Base-by-base conservation (phyloP, 2,113 vertebrate species). In the Myotis davidii region DNA sequence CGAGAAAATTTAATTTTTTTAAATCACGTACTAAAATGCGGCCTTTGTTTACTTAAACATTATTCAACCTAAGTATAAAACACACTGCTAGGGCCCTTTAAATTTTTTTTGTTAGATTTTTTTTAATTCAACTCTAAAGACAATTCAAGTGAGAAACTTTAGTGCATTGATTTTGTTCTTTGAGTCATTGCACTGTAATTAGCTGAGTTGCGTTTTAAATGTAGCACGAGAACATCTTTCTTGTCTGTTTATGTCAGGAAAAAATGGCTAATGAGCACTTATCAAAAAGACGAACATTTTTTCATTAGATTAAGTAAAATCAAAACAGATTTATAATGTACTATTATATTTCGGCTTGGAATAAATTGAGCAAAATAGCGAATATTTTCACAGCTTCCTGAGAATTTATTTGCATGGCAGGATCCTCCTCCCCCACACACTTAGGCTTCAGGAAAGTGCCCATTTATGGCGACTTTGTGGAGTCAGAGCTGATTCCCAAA, bases 161-260 rank as follows among this genome's bases (percentile, higher is more conserved):
- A 91, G 81, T 39, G 78, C 65, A 72, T 96, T 93, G 95, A 92
- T 96, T 98, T 98, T 98, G 88, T 97, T 65, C 97, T 97, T 97
- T 98, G 98, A 98, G 88, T 97, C 94, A 95, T 92, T 98, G 98
- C 97, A 96, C 97, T 98, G 97, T 98, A 97, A 98, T 98, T 98
- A 98, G 97, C 96, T 95, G 89, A 97, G 89, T 85, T 94, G 96
- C 94, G 77, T 97, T 97, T 97, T 98, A 97, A 98, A 97, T 95
- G 94, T 95, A 92, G 88, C 88, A 67, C 69, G 70, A 97, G 90
- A 96, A 96, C 96, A 95, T 97, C 97, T 97, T 97, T 96, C 97
- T 98, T 98, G 98, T 98, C 98, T 98, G 97, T 98, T 98, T 98
- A 96, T 98, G 98, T 98, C 98, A 98, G 98, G 97, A 97, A 98